Evolutionary conservation across 2,113 vertebrate species (phyloP), one percentile per base, ranked within the genome.

Genomic region (Nothoprocta perdicaria): DNA sequence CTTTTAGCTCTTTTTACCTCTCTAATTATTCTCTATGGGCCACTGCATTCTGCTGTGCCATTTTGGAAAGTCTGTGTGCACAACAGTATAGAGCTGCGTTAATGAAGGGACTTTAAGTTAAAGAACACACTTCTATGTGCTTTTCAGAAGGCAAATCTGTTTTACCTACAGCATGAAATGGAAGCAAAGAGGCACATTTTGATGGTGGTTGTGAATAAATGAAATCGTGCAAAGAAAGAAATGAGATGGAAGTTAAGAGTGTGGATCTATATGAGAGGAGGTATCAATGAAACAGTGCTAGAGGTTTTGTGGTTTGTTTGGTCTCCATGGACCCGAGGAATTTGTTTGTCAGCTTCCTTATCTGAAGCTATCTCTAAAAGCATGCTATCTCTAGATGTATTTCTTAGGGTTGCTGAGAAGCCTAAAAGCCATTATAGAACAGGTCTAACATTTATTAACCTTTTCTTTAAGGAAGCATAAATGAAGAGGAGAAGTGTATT

Each of bases 91-190:
- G 50, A 45, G 4, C 60, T 86, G 15, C 74, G 26, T 48, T 88
- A 27, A 43, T 33, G 80, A 46, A 78, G 11, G 24, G 75, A 66
- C 84, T 46, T 86, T 22, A 23, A 86, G n/a, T 41, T 86, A 81
- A 72, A 55, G 29, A 76, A 18, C 15, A 40, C 29, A 9, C 9
- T 86, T 92, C 80, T 84, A 63, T 74, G 8, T 68, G 19, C 40
- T 82, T 89, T 76, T 93, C 60, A 76, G n/a, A 91, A 84, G 82
- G 26, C 35, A 76, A 14, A 3, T 19, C 29, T 84, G 92, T 84
- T 31, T 26, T 57, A 52, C 40, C 18, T 13, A 27, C 0, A 48
- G 48, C 43, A 46, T 61, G 19, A 33, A 50, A 68, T 43, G 24
- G n/a, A 74, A 16, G 17, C 33, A 23, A 24, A 23, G 29, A 86